A percentile compares a stretch with the other conserved stretches of the same genome.
Evolutionary conservation across 1,140 invertebrate species (phyloP).

Genomic region (Ceratosolen fusciceps): DNA sequence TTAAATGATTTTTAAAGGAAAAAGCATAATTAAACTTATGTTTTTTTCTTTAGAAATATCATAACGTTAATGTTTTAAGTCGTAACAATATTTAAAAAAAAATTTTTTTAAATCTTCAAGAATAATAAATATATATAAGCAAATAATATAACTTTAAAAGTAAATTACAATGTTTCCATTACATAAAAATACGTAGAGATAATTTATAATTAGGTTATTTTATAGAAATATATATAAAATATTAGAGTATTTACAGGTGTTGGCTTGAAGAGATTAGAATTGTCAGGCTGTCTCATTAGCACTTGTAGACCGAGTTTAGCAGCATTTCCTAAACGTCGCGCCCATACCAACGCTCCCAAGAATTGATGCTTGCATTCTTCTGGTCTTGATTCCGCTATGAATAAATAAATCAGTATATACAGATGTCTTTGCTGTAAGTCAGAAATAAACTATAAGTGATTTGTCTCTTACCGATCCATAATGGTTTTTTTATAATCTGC

Average conservation of each 20-base stretch:
- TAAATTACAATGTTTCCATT: no score
- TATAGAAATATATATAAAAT: neutral
- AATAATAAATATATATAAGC: no score
- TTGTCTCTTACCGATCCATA: constrained; percentile 64
- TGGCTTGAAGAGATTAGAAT: constrained; percentile 58
- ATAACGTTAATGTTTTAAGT: no score
- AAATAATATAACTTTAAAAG: no score
- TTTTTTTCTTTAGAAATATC: no score
- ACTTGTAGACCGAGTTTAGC: constrained; percentile 69
- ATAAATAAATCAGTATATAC: constrained; percentile 18
- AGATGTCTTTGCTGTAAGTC: neutral
- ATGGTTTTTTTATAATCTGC: constrained; percentile 57
- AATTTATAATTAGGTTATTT: no score
- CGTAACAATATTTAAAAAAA: no score
- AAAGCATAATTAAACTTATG: no score
- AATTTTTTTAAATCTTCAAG: no score
- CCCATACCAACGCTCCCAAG: constrained; percentile 67
- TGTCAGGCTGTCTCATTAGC: constrained; percentile 66
- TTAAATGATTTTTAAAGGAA: no score
- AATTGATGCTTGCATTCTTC: constrained; percentile 62
- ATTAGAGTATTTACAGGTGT: constrained; percentile 63
- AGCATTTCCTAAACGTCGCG: constrained; percentile 66
- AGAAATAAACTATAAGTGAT: neutral
- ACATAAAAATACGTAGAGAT: no score
- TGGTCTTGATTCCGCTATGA: constrained; percentile 64